These are phyloP conservation scores for Hyperoplus immaculatus DNA, from an alignment of 2,797 vertebrate genomes.

Conservation along the genomic window DNA sequence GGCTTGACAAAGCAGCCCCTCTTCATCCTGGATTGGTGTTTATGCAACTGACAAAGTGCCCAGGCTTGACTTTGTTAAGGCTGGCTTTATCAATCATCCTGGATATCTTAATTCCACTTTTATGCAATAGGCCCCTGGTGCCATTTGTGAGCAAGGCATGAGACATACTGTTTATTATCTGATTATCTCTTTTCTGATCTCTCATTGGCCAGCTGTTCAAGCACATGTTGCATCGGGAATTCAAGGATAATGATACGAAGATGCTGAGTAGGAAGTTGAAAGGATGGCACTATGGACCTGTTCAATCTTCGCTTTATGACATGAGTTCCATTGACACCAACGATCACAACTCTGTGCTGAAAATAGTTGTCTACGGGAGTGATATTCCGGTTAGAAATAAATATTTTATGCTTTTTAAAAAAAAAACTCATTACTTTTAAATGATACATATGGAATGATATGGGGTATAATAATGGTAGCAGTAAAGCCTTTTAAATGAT, in stretches of 20 bases:
- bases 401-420: neutral
- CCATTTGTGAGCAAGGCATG: no score
- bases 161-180: neutral
- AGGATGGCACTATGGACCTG: constrained; percentile 93
- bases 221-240: constrained; percentile 92
- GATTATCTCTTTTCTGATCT: constrained; percentile 6
- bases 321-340: constrained; percentile 89
- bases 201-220: constrained; percentile 85
- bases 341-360: constrained; percentile 90
- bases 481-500: neutral
- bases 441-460: no score
- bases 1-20: no score
- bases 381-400: constrained; percentile 87
- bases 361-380: constrained; percentile 90
- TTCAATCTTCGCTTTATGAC: constrained; percentile 93
- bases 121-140: no score
- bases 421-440: neutral
- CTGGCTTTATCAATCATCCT: no score
- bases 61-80: no score
- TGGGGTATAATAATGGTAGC: neutral
- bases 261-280: constrained; percentile 93
- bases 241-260: constrained; percentile 85
- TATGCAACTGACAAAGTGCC: no score
- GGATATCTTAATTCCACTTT: no score
- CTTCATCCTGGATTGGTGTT: no score